Evolutionary conservation across 2,113 vertebrate species (phyloP).

Genomic region (Orientallactaga bullata): DNA sequence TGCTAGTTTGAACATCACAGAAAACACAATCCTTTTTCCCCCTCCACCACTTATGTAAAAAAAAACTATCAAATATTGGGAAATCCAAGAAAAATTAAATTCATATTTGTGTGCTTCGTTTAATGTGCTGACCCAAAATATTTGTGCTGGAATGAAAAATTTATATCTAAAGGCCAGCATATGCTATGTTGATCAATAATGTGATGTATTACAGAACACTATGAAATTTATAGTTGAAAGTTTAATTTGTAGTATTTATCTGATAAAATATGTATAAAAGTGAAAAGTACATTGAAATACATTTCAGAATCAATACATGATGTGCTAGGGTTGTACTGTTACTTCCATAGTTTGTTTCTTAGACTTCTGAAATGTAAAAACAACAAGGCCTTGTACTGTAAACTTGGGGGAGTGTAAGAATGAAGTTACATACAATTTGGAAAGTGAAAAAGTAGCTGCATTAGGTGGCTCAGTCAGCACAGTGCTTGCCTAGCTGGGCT

Average conservation of each 20-base stretch:
- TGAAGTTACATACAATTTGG: not conserved
- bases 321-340: conserved; percentile 32
- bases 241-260: conserved; percentile 83
- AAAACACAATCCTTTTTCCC: not conserved
- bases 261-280: conserved; percentile 82
- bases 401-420: not conserved
- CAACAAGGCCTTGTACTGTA: not conserved
- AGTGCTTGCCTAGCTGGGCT: not conserved
- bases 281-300: conserved; percentile 72
- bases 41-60: conserved; percentile 8
- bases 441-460: not conserved
- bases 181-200: conserved; percentile 76
- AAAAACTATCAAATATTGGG: not conserved
- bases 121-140: conserved; percentile 58
- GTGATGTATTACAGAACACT: conserved; percentile 72
- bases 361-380: not conserved
- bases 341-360: conserved; percentile 39
- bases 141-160: conserved; percentile 66
- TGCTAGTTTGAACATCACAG: not conserved
- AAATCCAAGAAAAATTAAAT: conserved; percentile 64
- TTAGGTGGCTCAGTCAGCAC: not conserved
- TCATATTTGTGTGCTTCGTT: conserved; percentile 23
- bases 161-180: conserved; percentile 70
- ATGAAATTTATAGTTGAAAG: conserved; percentile 84
- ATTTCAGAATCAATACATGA: conserved; percentile 56